Percentiles rank a stretch among this genome's conserved stretches.
phyloP scores from a whole-genome alignment of 2,113 vertebrate genomes.

The Syngnathus floridae region DNA sequence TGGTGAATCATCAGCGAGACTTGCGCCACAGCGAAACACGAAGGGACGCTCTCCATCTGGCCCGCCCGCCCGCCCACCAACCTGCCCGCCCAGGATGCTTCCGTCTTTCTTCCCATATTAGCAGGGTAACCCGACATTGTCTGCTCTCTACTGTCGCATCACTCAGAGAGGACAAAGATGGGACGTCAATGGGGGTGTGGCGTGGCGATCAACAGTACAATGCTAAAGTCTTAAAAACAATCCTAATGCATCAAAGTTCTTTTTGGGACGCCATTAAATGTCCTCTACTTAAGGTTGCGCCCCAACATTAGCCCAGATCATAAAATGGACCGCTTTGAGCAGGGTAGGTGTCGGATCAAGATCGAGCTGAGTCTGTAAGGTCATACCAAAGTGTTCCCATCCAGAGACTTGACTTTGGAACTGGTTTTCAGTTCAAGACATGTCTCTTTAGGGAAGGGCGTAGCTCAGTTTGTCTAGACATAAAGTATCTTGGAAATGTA shows the following conservation, averaged over 20 bases:
- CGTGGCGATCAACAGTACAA: constrained; percentile 3
- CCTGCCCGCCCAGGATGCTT: constrained; percentile 45
- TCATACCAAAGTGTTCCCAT: too few species aligned
- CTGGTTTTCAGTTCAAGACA: background rate
- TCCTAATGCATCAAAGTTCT: background rate
- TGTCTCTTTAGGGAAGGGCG: too few species aligned
- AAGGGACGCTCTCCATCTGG: constrained; percentile 20
- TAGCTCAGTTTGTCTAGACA: background rate
- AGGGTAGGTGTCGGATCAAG: background rate
- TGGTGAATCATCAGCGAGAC: constrained; percentile 67
- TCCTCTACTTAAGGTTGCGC: background rate
- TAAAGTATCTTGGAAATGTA: background rate
- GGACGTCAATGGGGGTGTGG: constrained; percentile 39
- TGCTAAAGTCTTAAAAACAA: constrained; percentile 6
- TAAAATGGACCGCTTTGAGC: background rate
- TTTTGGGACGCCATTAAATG: background rate
- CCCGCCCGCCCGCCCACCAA: constrained; percentile 19
- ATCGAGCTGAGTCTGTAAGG: background rate
- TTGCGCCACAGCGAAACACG: constrained; percentile 17
- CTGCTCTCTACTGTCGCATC: constrained; percentile 68
- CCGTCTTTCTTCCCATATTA: constrained; percentile 64
- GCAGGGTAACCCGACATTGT: constrained; percentile 70
- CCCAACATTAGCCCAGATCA: background rate
- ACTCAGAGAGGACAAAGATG: constrained; percentile 43
- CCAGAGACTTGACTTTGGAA: background rate